Evolutionary conservation across 1,140 invertebrate species (phyloP), one percentile per base, ranked within the genome.

Genomic region (Dendroctonus valens): DNA sequence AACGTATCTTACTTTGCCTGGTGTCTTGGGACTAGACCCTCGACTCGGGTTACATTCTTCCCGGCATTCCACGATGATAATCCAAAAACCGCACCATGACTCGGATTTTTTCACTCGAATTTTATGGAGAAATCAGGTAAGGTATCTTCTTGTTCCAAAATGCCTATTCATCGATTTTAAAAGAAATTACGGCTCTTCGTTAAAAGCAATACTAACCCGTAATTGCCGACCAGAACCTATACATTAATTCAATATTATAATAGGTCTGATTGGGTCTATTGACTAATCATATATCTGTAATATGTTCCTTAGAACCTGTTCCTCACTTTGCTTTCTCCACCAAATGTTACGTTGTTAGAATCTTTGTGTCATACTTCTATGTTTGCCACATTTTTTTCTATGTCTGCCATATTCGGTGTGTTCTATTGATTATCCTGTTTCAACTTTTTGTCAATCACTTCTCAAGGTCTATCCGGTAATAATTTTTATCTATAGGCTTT

Each of bases 81-180:
- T 72, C 68, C 69, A 73, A 65, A 74, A 74, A 7, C 65, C 65
- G 67, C 61, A 72, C 55, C 65, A 65, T 73, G 72, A 72, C 69
- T 74, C n/a, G 67, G 55, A 67, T 57, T 66, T 69, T 72, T 55
- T 67, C 52, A 66, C 46, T 65, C 64, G 65, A 65, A 63, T 74
- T 74, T 74, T 70, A 69, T 61, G 57, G 57, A 69, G 64, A 68
- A 72, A 73, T 73, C 72, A 71, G 69, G 72, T 64, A 67, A 73
- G 70, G 66, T 71, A 75, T 75, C 70, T 73, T 53, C 14, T 61
- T 61, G 11, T 64, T 51, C 61, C 69, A 72, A 78, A 78, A 67
- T 77, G 73, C 71, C 70, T 71, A 75, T 74, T 78, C 74, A 76
- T 75, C 68, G 69, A 69, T 72, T 75, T 76, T 76, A 74, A 77